These are phyloP conservation scores for Hypena proboscidalis DNA, from an alignment of 2,888 invertebrate genomes.

Conservation along the genomic window DNA sequence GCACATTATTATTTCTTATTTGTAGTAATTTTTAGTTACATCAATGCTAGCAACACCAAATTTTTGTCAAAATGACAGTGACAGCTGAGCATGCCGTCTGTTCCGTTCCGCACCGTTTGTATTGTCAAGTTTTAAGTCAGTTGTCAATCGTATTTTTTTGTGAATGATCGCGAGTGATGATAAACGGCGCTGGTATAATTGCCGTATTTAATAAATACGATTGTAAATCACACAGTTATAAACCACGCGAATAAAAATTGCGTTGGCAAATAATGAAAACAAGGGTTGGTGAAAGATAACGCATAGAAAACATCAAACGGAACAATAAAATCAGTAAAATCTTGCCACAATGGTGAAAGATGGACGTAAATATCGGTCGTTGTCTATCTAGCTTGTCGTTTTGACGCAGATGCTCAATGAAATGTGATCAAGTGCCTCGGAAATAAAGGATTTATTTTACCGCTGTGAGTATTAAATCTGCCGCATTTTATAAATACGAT, in stretches of 20 bases:
- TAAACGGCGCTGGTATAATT: constrained; percentile 24
- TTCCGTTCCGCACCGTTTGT: constrained; percentile 30
- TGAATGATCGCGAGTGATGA: constrained; percentile 36
- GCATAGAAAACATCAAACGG: constrained; percentile 9
- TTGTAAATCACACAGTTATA: constrained; percentile 24
- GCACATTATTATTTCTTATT: neutral
- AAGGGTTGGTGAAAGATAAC: constrained; percentile 7
- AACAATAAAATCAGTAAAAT: constrained; percentile 36
- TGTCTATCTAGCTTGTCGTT: constrained; percentile 61
- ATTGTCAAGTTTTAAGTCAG: constrained; percentile 39
- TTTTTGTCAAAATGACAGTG: constrained; percentile 31
- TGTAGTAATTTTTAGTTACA: neutral
- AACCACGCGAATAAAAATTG: constrained; percentile 14
- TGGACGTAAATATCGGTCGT: constrained; percentile 63
- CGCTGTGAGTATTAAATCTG: constrained; percentile 67
- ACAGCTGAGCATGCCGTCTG: too few species aligned
- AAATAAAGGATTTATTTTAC: constrained; percentile 56
- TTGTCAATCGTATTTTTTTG: constrained; percentile 52
- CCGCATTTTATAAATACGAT: too few species aligned
- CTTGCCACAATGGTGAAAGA: constrained; percentile 64
- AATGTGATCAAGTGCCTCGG: constrained; percentile 67
- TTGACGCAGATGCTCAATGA: constrained; percentile 61
- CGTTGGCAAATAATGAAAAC: constrained; percentile 28
- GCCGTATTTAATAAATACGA: constrained; percentile 36
- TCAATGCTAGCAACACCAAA: constrained; percentile 4